These are phyloP conservation scores for Drosophila chauvacae DNA, from an alignment of 1,140 invertebrate species.

Conservation along the genomic window DNA sequence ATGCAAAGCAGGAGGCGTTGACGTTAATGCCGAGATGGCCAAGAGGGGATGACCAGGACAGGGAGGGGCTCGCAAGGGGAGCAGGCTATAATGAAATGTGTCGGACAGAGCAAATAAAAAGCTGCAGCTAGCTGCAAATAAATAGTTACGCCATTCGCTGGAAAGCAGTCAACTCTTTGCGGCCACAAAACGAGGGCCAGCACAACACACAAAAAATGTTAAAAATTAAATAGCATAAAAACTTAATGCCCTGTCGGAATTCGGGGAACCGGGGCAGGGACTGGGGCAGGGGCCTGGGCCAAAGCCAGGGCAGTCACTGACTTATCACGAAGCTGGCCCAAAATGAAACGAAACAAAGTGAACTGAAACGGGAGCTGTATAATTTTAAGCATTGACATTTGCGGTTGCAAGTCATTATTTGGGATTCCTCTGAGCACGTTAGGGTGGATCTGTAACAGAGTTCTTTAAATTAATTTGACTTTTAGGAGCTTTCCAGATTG, in stretches of 20 bases:
- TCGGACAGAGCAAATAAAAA: constrained; percentile 75
- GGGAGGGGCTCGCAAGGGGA: not conserved
- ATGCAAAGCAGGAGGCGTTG: constrained; percentile 67
- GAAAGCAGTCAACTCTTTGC: constrained; percentile 73
- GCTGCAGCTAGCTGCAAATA: constrained; percentile 65
- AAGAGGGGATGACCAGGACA: constrained; percentile 5
- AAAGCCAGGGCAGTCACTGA: constrained; percentile 7
- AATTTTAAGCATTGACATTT: constrained; percentile 83
- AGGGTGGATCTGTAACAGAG: constrained; percentile 9
- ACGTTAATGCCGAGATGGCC: constrained; percentile 25
- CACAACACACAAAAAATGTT: constrained; percentile 55
- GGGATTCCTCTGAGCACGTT: constrained; percentile 33
- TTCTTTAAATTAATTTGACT: not conserved
- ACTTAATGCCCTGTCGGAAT: constrained; percentile 79
- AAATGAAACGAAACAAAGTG: constrained; percentile 44
- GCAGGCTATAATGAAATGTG: constrained; percentile 73
- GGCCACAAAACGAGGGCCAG: constrained; percentile 57
- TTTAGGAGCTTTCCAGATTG: no score
- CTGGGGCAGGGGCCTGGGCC: constrained; percentile 6
- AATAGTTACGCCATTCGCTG: constrained; percentile 72
- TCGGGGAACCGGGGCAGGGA: constrained; percentile 52
- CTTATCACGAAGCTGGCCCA: constrained; percentile 36
- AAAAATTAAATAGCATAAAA: constrained; percentile 83
- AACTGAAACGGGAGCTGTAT: constrained; percentile 66
- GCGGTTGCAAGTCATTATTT: constrained; percentile 80